Evolutionary conservation across 37 sponge, comb jelly and placozoan genomes (phyloP), one percentile per base, ranked within the genome.

Genomic region (Oopsacas minuta): DNA sequence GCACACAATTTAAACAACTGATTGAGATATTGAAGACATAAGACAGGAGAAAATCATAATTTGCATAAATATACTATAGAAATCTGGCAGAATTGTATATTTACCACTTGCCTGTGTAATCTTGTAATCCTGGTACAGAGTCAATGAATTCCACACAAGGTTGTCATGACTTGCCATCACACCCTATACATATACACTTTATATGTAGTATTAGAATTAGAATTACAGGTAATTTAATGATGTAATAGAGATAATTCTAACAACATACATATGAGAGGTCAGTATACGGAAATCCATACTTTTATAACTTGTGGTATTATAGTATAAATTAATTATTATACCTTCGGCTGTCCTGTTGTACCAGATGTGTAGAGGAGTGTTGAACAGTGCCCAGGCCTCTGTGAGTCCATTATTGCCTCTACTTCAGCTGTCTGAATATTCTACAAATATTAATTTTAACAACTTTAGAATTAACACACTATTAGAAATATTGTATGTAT

Each of bases 121-220:
- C 20, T 61, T 61, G 75, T 25, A 61, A 61, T 61, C 75, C 28
- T 61, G 75, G 22, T 61, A 61, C 30, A 61, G 20, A 10, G 75
- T n/a, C 20, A 25, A 12, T 20, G 75, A 61, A 34, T 91, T 92
- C 96, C 96, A 95, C 1, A 91, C 92, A 82, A 93, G 38, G 86
- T 96, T 96, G 86, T 96, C 97, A 83, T 96, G 97, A 52, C 90
- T 89, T 37, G 90, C 81, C 97, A 96, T 96, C 34, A 93, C 97
- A 34, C 92, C 97, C 91, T 94, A 82, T 35, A 35, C 36, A 10
- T 25, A n/a, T n/a, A n/a, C n/a, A n/a, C n/a, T n/a, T n/a, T n/a
- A n/a, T n/a, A n/a, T n/a, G n/a, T n/a, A n/a, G n/a, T n/a, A n/a
- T n/a, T n/a, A n/a, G n/a, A n/a, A n/a, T n/a, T n/a, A n/a, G n/a